Conservation (phyloP, 2,888 invertebrate genomes). For the Leucoma salicis region DNA sequence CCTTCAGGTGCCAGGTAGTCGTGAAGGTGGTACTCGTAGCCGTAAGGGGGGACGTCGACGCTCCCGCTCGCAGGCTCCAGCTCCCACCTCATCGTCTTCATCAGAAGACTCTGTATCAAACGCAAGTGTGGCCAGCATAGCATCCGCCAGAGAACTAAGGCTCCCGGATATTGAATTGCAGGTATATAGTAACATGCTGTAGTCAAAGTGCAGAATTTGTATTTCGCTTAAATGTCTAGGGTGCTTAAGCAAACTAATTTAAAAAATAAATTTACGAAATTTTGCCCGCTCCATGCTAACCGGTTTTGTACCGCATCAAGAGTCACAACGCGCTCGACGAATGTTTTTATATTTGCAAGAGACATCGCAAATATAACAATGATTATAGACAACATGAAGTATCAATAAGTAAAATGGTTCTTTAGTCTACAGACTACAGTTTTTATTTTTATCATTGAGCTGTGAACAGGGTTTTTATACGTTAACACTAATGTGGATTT, state of each 20-base stretch:
- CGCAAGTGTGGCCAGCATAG: conserved; percentile 70
- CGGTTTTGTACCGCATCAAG: too few species aligned
- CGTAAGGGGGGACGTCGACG: conserved; percentile 65
- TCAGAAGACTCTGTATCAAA: conserved; percentile 68
- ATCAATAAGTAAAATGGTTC: too few species aligned
- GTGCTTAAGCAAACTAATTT: not conserved
- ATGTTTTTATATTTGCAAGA: too few species aligned
- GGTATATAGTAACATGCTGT: conserved; percentile 38
- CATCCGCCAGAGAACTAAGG: conserved; percentile 67
- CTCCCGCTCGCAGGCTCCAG: conserved; percentile 70
- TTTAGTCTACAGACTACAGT: too few species aligned
- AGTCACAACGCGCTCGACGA: too few species aligned
- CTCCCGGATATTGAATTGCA: conserved; percentile 70
- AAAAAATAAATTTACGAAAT: not conserved
- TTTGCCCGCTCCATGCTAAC: too few species aligned
- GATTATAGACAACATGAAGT: too few species aligned
- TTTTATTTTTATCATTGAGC: too few species aligned
- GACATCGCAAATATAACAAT: too few species aligned
- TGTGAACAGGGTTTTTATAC: too few species aligned
- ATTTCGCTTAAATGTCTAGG: conserved; percentile 4
- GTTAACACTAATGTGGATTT: too few species aligned
- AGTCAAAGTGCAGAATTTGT: conserved; percentile 5
- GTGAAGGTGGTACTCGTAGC: conserved; percentile 49
- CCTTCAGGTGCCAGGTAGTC: conserved; percentile 62
- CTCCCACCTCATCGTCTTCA: conserved; percentile 68